Base-by-base conservation (phyloP, 2,888 invertebrate genomes). In the Drosophila phalerata region DNA sequence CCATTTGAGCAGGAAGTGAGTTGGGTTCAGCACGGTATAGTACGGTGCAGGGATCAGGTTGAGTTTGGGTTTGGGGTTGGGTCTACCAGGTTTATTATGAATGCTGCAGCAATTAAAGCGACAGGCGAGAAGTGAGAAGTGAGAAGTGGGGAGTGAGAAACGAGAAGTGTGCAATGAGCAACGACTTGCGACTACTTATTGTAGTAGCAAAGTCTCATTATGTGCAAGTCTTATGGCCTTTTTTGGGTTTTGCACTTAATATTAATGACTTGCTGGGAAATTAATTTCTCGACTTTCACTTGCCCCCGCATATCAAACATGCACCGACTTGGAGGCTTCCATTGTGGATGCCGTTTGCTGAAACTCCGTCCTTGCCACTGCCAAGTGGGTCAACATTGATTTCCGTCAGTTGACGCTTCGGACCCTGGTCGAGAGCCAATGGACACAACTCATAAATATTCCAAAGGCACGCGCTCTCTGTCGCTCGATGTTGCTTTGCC, bases 361-460 rank as follows among this genome's bases (percentile, higher is more conserved):
- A 5, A 42, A n/a, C 43, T 43, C 72, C 58, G 70, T 78, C 76
- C 77, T 74, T 77, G 72, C 69, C 57, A 55, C 56, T 57, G 67
- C 73, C 84, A 85, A 85, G 70, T 88, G 84, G 87, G 84, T 88
- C 88, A 85, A 74, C 87, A 88, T 86, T 84, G 87, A 86, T 79
- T 84, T 86, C 78, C 84, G 86, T 63, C 82, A 64, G 73, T 57
- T 62, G 69, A 64, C 63, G 65, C 51, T 37, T 49, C 49, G 51
- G 58, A 43, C 57, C 61, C 30, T 45, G 49, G 56, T 19, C 45
- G 25, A 11, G 6, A 19, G 61, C 55, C 68, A 60, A 37, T 76
- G 76, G 73, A 69, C 66, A 70, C 76, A 76, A 73, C 84, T 85
- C 84, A 85, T 85, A 85, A 85, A 85, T 85, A 85, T 85, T 85